Evolutionary conservation across 92 coral and sea anemone species (phyloP).

Genomic region (Diadumene lineata): DNA sequence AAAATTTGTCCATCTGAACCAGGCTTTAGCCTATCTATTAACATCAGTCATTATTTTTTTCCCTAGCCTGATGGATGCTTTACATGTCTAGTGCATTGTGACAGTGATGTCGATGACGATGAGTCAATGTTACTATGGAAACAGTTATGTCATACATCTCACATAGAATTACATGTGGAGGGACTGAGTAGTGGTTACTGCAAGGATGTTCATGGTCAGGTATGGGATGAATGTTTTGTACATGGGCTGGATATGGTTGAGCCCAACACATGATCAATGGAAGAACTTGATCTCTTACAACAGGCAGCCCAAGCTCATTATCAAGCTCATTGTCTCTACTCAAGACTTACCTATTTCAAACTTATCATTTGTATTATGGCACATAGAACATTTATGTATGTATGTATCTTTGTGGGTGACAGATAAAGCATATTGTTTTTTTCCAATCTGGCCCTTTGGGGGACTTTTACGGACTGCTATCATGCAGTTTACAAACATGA

Average conservation of each 20-base stretch:
- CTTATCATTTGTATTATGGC: neutral
- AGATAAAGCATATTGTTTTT: no score
- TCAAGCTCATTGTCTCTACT: neutral
- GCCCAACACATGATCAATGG: no score
- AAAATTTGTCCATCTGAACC: no score
- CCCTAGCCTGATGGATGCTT: conserved; percentile 73
- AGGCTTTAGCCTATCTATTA: no score
- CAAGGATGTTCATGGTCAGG: conserved; percentile 98
- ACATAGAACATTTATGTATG: neutral
- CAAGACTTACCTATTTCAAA: neutral
- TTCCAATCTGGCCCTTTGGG: no score
- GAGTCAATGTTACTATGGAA: conserved; percentile 84
- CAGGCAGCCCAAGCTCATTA: neutral
- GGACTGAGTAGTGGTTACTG: conserved; percentile 91
- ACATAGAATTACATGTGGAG: conserved; percentile 67
- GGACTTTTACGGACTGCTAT: no score
- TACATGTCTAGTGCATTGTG: conserved; percentile 64
- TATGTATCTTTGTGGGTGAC: neutral
- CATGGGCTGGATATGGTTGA: no score
- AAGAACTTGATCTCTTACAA: neutral
- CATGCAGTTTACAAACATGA: no score
- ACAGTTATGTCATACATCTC: conserved; percentile 73
- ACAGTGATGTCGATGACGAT: conserved; percentile 80
- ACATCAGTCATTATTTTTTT: neutral
- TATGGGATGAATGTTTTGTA: conserved; percentile 4